These are phyloP conservation scores for Chrysodeixis includens DNA, from an alignment of 2,888 invertebrate species.

Conservation along the genomic window DNA sequence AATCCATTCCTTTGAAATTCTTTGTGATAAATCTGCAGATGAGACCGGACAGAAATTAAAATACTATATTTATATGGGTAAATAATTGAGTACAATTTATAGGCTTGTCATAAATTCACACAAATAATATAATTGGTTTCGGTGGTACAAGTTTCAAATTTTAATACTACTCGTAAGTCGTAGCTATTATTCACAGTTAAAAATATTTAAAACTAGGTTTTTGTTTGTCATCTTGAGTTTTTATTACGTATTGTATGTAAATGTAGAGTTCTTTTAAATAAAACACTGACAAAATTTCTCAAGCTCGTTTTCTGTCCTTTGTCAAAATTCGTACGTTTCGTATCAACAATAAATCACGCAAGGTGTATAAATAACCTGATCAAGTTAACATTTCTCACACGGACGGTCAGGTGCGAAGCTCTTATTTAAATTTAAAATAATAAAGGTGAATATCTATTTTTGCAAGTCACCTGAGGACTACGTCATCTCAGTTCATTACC, in stretches of 20 bases:
- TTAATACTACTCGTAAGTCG: no score
- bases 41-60: not conserved
- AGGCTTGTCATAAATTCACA: not conserved
- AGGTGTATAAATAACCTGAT: conserved; percentile 55
- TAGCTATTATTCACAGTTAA: no score
- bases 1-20: conserved; percentile 24
- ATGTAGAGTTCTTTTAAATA: not conserved
- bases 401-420: conserved; percentile 52
- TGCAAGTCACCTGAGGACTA: conserved; percentile 63
- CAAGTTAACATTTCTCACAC: conserved; percentile 63
- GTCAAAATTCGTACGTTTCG: conserved; percentile 14
- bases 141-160: conserved; percentile 4
- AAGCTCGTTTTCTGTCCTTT: conserved; percentile 4
- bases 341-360: conserved; percentile 40
- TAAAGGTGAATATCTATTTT: conserved; percentile 52
- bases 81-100: not conserved
- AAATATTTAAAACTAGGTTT: not conserved
- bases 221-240: not conserved
- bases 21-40: conserved; percentile 8
- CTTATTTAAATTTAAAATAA: conserved; percentile 66
- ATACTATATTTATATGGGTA: not conserved
- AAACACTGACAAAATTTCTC: not conserved
- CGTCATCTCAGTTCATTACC: conserved; percentile 63
- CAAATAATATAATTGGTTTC: not conserved
- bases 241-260: not conserved